Percentiles rank a stretch among this genome's conserved stretches.
These are phyloP conservation scores for Pandemis corylana DNA, from an alignment of 2,888 invertebrate species.

Conservation along the genomic window DNA sequence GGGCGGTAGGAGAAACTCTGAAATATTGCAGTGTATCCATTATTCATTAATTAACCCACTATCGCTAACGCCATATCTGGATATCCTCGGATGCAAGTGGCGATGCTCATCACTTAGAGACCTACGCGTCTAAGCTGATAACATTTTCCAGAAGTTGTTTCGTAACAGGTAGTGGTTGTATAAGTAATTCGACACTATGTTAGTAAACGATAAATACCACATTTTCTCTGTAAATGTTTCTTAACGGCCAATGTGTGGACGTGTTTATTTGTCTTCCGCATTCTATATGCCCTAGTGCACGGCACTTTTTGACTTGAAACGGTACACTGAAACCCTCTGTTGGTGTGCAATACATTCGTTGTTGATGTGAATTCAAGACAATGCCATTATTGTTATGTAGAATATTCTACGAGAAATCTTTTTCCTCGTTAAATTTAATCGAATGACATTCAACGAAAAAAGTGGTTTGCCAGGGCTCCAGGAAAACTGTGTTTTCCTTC, in stretches of 20 bases:
- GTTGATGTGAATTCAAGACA: not conserved
- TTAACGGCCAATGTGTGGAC: constrained; percentile 13
- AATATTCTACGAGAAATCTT: not conserved
- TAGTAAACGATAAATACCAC: constrained; percentile 18
- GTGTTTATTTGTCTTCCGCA: constrained; percentile 54
- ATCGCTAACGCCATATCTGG: constrained; percentile 66
- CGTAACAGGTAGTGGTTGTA: constrained; percentile 10
- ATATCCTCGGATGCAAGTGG: constrained; percentile 52
- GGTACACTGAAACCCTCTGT: constrained; percentile 65
- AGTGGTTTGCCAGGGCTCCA: constrained; percentile 43
- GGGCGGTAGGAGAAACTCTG: constrained; percentile 63
- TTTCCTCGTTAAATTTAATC: constrained; percentile 20
- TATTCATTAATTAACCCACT: constrained; percentile 78
- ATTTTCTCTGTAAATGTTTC: constrained; percentile 18
- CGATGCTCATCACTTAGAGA: constrained; percentile 23
- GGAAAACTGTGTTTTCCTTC: constrained; percentile 52
- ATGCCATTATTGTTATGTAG: not conserved
- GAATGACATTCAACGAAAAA: constrained; percentile 23
- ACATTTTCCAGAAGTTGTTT: constrained; percentile 14
- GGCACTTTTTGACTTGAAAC: constrained; percentile 60
- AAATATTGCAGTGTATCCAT: constrained; percentile 74
- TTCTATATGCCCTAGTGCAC: constrained; percentile 55
- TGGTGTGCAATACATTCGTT: not conserved
- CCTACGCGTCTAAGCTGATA: constrained; percentile 9
- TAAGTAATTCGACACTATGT: constrained; percentile 22